Percentiles rank a stretch among this genome's conserved stretches.
Evolutionary conservation across 2,888 invertebrate species (phyloP).

Genomic region (Acheta domesticus): DNA sequence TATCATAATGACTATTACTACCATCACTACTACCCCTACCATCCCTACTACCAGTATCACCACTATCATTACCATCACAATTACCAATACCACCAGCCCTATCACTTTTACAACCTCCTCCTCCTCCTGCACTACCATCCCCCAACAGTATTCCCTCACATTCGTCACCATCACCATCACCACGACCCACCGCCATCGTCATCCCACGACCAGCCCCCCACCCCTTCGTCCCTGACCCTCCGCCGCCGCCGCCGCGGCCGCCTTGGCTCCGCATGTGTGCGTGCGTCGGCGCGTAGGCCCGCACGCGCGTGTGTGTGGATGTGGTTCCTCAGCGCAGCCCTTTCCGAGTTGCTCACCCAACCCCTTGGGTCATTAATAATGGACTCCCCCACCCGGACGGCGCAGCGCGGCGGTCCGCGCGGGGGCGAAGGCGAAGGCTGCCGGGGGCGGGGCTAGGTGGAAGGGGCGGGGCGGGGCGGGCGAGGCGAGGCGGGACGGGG

Average conservation of each 20-base stretch:
- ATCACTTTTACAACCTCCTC: slow-evolving; percentile 18
- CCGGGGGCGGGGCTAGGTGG: too few relatives aligned
- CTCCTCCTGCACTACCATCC: too few relatives aligned
- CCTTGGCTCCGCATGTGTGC: slow-evolving; percentile 18
- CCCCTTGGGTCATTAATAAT: slow-evolving; percentile 18
- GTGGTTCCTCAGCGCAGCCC: neutral
- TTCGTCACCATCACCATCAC: neutral
- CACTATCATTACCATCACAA: neutral
- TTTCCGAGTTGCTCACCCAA: neutral
- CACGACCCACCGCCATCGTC: neutral
- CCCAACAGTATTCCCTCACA: too few relatives aligned
- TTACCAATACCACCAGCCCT: neutral
- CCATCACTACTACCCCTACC: too few relatives aligned
- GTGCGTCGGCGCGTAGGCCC: neutral
- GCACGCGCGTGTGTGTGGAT: neutral
- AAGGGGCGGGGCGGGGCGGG: too few relatives aligned
- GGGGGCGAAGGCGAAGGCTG: neutral
- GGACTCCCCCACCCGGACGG: neutral
- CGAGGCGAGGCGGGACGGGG: too few relatives aligned
- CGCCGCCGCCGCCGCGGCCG: neutral
- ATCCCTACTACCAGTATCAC: too few relatives aligned
- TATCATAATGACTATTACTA: too few relatives aligned
- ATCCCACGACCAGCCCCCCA: neutral
- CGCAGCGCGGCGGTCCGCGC: neutral
- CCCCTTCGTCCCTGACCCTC: slow-evolving; percentile 18